Evolutionary conservation across 2,888 invertebrate species (phyloP).

Genomic region (Drosophila mimetica): DNA sequence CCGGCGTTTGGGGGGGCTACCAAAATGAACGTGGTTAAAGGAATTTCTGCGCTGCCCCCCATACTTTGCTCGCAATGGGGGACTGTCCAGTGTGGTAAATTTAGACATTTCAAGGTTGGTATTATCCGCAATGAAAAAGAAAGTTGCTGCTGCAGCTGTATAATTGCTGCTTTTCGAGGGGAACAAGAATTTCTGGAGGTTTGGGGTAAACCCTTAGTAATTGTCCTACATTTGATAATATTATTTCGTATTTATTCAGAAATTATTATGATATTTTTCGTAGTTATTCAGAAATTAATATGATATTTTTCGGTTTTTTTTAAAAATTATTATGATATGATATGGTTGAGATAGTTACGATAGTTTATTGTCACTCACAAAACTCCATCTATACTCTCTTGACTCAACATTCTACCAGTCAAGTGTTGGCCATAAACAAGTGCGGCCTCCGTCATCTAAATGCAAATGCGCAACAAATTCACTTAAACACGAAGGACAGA

Average conservation of each 20-base stretch:
- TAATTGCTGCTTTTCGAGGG: neutral
- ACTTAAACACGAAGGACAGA: slow-evolving; percentile 55
- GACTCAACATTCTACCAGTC: slow-evolving; percentile 35
- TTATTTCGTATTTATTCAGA: too few relatives aligned
- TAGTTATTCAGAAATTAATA: too few relatives aligned
- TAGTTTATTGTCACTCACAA: too few relatives aligned
- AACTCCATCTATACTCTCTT: too few relatives aligned
- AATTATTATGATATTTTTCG: too few relatives aligned
- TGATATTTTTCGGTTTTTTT: too few relatives aligned
- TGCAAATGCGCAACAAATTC: slow-evolving; percentile 73
- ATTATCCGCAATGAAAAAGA: slow-evolving; percentile 37
- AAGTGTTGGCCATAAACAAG: slow-evolving; percentile 71
- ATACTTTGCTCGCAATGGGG: slow-evolving; percentile 13
- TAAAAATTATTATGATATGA: too few relatives aligned
- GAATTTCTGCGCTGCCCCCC: slow-evolving; percentile 21
- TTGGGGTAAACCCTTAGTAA: too few relatives aligned
- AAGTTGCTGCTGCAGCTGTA: slow-evolving; percentile 25
- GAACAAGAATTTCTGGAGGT: neutral
- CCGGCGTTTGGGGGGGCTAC: slow-evolving; percentile 24
- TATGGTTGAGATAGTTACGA: too few relatives aligned
- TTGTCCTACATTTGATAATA: too few relatives aligned
- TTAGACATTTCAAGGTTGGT: slow-evolving; percentile 51
- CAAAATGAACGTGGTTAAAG: slow-evolving; percentile 41
- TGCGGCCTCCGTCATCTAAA: slow-evolving; percentile 73
- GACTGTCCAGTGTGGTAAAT: slow-evolving; percentile 29